A percentile compares a stretch with the other conserved stretches of the same genome.
These are phyloP conservation scores for Neosilurus hyrtlii DNA, from an alignment of 2,797 vertebrate genomes.

Conservation along the genomic window DNA sequence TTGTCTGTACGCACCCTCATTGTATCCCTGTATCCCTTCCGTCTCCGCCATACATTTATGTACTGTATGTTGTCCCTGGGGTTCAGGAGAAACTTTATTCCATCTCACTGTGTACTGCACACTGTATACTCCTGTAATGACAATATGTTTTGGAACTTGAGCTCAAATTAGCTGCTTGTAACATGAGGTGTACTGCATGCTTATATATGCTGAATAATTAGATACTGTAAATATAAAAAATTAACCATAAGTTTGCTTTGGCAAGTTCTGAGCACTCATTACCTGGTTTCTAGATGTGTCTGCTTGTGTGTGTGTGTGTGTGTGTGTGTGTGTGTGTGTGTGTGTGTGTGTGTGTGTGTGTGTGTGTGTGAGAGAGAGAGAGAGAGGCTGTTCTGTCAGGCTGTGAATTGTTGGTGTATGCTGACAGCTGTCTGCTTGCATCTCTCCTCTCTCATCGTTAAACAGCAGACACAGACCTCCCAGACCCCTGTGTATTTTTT, in stretches of 20 bases:
- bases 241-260: not conserved
- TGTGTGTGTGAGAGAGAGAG: not conserved
- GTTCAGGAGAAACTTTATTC: not conserved
- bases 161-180: not conserved
- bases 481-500: not conserved
- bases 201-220: not conserved
- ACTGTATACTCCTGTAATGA: not conserved
- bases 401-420: constrained; percentile 13
- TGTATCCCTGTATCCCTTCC: not conserved
- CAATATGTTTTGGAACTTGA: not conserved
- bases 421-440: constrained; percentile 38
- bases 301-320: not conserved
- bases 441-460: constrained; percentile 24
- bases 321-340: constrained; percentile 2
- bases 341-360: not conserved
- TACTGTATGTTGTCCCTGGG: constrained; percentile 20
- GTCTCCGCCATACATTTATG: not conserved
- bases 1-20: not conserved
- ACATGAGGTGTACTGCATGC: not conserved
- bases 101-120: not conserved
- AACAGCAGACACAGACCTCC: constrained; percentile 16
- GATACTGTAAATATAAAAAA: too few species aligned
- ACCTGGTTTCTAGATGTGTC: not conserved
- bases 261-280: not conserved
- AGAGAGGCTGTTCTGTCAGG: constrained; percentile 9